Percentiles rank a stretch among this genome's conserved stretches.
Conservation (phyloP, 2,113 vertebrate species). For the Pimephales promelas region DNA sequence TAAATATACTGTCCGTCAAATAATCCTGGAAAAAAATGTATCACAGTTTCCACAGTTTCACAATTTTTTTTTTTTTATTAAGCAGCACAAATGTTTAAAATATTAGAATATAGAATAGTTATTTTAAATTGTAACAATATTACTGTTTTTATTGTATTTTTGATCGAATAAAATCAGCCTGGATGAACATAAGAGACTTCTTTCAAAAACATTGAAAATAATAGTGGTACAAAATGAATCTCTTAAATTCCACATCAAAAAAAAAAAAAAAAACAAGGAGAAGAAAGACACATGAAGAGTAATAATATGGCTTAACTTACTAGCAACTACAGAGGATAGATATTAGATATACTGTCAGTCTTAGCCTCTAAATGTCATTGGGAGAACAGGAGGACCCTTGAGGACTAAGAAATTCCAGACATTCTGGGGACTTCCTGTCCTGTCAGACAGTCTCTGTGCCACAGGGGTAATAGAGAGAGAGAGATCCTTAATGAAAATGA, state of each 20-base stretch:
- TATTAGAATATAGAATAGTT: not conserved
- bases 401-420: constrained; percentile 12
- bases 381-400: not conserved
- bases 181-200: not conserved
- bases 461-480: constrained; percentile 60
- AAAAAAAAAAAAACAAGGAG: not conserved
- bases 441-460: constrained; percentile 50
- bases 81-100: not conserved
- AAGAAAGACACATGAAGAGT: not conserved
- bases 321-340: not conserved
- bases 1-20: not conserved
- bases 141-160: not conserved
- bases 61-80: not conserved
- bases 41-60: not conserved
- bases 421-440: constrained; percentile 57
- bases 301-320: not conserved
- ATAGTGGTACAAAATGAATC: not conserved
- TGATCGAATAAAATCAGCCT: not conserved
- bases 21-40: not conserved
- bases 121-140: not conserved
- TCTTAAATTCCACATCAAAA: not conserved
- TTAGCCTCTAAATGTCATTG: not conserved
- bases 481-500: constrained; percentile 54
- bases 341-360: not conserved
- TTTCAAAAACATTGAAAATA: not conserved